Conservation (phyloP, 2,113 vertebrate species). For the Varanus salvator region DNA sequence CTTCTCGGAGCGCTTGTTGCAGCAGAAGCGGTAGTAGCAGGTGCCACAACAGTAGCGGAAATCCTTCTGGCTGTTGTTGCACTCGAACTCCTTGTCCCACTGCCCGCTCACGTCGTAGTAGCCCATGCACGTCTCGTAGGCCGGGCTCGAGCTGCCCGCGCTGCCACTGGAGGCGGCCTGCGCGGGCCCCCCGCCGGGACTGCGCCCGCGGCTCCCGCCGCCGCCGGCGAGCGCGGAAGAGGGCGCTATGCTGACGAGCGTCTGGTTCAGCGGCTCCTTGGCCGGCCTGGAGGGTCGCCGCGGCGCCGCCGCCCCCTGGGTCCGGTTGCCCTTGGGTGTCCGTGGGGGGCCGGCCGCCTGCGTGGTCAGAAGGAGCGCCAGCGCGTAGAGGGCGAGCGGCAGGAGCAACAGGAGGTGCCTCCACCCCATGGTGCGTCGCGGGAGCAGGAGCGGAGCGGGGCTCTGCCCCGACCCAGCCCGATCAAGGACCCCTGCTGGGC, state of each 20-base stretch:
- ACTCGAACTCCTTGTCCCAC: conserved; percentile 96
- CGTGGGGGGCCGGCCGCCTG: conserved; percentile 67
- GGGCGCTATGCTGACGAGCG: conserved; percentile 58
- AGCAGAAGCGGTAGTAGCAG: conserved; percentile 98
- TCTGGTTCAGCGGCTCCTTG: conserved; percentile 62
- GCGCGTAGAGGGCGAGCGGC: conserved; percentile 63
- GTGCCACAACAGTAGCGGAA: conserved; percentile 99
- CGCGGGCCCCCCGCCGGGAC: conserved; percentile 43
- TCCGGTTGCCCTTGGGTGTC: conserved; percentile 72
- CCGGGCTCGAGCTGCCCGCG: conserved; percentile 76
- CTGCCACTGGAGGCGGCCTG: conserved; percentile 54
- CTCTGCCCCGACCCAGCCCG: conserved; percentile 8
- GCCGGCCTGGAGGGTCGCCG: conserved; percentile 57
- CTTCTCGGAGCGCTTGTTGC: conserved; percentile 93
- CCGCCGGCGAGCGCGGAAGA: conserved; percentile 58
- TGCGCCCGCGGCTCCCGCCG: conserved; percentile 42
- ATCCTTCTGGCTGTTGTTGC: conserved; percentile 96
- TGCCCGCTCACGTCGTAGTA: conserved; percentile 99
- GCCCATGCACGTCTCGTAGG: conserved; percentile 91
- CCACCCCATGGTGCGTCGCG: conserved; percentile 70
- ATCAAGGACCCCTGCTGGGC: conserved; percentile 28
- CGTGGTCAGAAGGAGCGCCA: conserved; percentile 61
- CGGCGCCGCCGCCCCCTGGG: conserved; percentile 49
- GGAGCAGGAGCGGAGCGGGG: conserved; percentile 18
- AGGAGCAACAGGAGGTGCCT: conserved; percentile 68